These are phyloP conservation scores for Acipenser transmontanus DNA, from an alignment of 2,797 vertebrate species.

Conservation along the genomic window DNA sequence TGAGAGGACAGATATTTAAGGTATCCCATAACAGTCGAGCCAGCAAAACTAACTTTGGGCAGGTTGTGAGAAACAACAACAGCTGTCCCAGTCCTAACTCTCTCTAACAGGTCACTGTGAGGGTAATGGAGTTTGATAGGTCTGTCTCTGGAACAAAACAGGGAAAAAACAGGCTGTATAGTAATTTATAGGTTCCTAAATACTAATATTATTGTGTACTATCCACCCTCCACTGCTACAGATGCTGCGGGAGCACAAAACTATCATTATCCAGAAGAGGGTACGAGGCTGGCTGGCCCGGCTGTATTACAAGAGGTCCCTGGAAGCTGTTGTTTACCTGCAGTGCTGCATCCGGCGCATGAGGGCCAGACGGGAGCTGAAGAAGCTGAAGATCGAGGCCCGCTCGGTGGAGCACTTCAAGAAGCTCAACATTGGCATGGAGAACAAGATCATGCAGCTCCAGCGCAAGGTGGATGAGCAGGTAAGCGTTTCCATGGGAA, in stretches of 20 bases:
- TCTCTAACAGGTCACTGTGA: conserved; percentile 8
- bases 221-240: conserved; percentile 30
- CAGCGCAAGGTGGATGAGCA: conserved; percentile 92
- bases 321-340: conserved; percentile 77
- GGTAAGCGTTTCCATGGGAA: conserved; percentile 46
- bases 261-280: conserved; percentile 81
- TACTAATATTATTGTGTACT: not conserved
- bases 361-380: conserved; percentile 83
- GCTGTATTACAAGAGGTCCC: conserved; percentile 64
- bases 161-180: conserved; percentile 15
- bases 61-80: conserved; percentile 28
- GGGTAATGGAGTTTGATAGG: conserved; percentile 3
- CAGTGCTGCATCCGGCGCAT: conserved; percentile 92
- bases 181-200: not conserved
- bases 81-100: conserved; percentile 21
- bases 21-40: not conserved
- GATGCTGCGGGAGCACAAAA: conserved; percentile 84
- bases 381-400: conserved; percentile 96
- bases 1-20: not conserved
- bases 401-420: conserved; percentile 96
- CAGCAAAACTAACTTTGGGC: conserved; percentile 15
- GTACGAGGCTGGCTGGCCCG: conserved; percentile 87
- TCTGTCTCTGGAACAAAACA: conserved; percentile 9
- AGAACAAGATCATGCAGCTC: conserved; percentile 98
- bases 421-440: conserved; percentile 95